phyloP scores from a whole-genome alignment of 2,797 vertebrate species.

The Adelosebastes latens region DNA sequence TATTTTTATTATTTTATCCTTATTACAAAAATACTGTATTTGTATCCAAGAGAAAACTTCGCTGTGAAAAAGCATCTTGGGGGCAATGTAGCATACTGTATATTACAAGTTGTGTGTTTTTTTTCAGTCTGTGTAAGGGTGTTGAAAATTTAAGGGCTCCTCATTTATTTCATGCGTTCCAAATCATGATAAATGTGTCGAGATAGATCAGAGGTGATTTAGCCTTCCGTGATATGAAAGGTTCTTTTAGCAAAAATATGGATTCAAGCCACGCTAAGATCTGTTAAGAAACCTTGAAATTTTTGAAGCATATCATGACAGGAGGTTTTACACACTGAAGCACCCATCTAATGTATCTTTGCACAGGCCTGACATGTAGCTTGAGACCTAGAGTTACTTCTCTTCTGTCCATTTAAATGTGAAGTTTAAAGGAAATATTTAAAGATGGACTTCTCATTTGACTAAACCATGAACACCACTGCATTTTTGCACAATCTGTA shows the following conservation, averaged over 20 bases:
- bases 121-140: slow-evolving; percentile 46
- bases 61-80: slow-evolving; percentile 11
- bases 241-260: slow-evolving; percentile 13
- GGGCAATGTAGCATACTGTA: slow-evolving; percentile 36
- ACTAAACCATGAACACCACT: slow-evolving; percentile 66
- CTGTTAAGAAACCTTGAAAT: slow-evolving; percentile 17
- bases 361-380: slow-evolving; percentile 61
- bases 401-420: slow-evolving; percentile 79
- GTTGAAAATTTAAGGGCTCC: slow-evolving; percentile 26
- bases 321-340: slow-evolving; percentile 12
- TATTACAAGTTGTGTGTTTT: slow-evolving; percentile 35
- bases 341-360: slow-evolving; percentile 55
- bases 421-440: slow-evolving; percentile 60
- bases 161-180: slow-evolving; percentile 28
- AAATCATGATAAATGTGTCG: slow-evolving; percentile 33
- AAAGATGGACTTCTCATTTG: slow-evolving; percentile 65
- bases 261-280: slow-evolving; percentile 28
- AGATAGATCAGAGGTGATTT: slow-evolving; percentile 15
- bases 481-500: slow-evolving; percentile 81
- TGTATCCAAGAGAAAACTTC: slow-evolving; percentile 55
- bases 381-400: slow-evolving; percentile 49
- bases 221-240: slow-evolving; percentile 10
- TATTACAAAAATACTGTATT: slow-evolving; percentile 47
- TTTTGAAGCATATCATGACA: slow-evolving; percentile 1
- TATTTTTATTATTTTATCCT: slow-evolving; percentile 57